Base-by-base conservation (phyloP, 2,113 vertebrate genomes). In the Grallaria varia region DNA sequence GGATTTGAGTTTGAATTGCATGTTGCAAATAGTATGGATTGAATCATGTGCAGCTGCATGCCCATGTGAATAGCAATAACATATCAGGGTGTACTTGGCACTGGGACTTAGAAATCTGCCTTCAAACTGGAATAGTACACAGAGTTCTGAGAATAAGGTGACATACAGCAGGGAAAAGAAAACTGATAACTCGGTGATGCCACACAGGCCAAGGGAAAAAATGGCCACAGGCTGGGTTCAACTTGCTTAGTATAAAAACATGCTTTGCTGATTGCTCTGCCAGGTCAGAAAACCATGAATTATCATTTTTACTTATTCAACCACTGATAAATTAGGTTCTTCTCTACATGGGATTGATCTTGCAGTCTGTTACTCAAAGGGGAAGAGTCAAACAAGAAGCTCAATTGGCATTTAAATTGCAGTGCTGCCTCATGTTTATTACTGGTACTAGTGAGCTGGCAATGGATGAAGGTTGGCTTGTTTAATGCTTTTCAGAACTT, bases 401-500 rank as follows among this genome's bases (percentile, higher is more conserved):
- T 88, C 13, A 37, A 0, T 6, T 79, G 49, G 25, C 25, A 30
- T 62, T 28, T 87, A 9, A 59, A 71, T 55, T 81, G 47, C 50
- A 81, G 0, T 47, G 35, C 35, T 89, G n/a, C 66, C 35, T 66
- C 56, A 80, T 81, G 21, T 68, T 92, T 90, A 27, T 91, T 80
- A 31, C 30, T 91, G 66, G 10, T n/a, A n/a, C 9, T 31, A 5
- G 1, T 84, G 73, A 66, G 42, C 58, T 88, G 83, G 21, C 4
- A 7, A 4, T 73, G 55, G 58, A 64, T 66, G 50, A 75, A 66
- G 52, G 49, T 27, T 96, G 67, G 49, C 53, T 91, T 90, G 16
- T 87, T 74, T 68, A 83, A 77, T 93, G 30, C 56, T 96, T 96
- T 94, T 71, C 96, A 98, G 98, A 99, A 99, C 47, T 96, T 78